These are phyloP conservation scores for Criorhina ranunculi DNA, from an alignment of 2,888 invertebrate species.

Conservation along the genomic window DNA sequence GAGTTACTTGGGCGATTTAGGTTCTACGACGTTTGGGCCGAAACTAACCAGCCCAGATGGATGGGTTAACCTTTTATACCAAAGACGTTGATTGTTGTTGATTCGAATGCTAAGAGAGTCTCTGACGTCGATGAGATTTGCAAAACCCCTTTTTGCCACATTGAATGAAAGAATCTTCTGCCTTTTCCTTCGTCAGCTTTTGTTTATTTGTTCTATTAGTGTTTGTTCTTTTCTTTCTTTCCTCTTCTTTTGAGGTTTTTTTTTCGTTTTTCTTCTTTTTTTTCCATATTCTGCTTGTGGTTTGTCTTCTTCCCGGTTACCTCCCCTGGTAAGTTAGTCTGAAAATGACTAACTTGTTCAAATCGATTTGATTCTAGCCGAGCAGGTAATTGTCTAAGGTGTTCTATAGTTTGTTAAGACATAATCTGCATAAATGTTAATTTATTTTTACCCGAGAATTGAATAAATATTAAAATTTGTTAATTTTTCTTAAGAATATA, in stretches of 20 bases:
- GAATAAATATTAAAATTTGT: no score
- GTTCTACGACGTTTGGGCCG: constrained; percentile 58
- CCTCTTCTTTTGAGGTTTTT: no score
- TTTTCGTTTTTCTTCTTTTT: no score
- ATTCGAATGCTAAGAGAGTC: constrained; percentile 19
- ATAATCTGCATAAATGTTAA: no score
- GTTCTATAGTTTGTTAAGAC: no score
- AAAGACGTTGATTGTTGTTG: constrained; percentile 46
- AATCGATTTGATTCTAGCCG: neutral
- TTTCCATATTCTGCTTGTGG: no score
- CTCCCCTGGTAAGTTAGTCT: neutral
- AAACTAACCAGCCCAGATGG: constrained; percentile 65
- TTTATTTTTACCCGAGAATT: no score
- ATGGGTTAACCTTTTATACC: constrained; percentile 72
- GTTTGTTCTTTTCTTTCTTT: constrained; percentile 17
- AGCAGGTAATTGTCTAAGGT: neutral
- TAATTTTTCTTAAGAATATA: no score
- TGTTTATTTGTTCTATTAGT: constrained; percentile 39
- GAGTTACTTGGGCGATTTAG: constrained; percentile 42
- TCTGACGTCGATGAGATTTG: constrained; percentile 35
- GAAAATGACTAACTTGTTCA: constrained; percentile 20
- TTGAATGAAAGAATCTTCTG: constrained; percentile 52
- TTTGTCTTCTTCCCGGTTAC: neutral
- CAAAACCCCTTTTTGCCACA: neutral
- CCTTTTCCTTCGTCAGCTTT: constrained; percentile 30